Percentiles rank a stretch among this genome's conserved stretches.
Evolutionary conservation across 2,888 invertebrate genomes (phyloP).

Genomic region (Arrhopalites spinosus): DNA sequence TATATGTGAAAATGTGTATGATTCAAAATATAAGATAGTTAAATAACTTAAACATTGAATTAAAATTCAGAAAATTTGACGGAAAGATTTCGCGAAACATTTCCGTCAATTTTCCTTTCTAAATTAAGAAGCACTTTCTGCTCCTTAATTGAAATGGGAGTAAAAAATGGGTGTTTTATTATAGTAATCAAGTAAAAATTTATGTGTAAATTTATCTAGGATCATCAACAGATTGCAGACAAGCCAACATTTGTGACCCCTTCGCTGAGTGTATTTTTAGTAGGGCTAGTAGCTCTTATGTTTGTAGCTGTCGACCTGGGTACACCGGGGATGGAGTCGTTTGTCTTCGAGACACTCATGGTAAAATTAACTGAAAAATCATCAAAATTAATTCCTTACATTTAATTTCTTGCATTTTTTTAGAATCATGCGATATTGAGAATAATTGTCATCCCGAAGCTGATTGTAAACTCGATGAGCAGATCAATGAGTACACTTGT

Average conservation of each 20-base stretch:
- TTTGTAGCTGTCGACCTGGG: constrained; percentile 79
- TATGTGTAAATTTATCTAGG: constrained; percentile 9
- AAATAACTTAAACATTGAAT: no score
- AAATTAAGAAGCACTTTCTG: no score
- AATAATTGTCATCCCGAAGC: constrained; percentile 82
- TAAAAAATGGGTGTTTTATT: not conserved
- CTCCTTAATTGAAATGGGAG: no score
- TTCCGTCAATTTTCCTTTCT: no score
- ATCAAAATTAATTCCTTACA: no score
- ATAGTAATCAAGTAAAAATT: not conserved
- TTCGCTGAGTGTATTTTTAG: constrained; percentile 74
- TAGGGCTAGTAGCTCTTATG: constrained; percentile 65
- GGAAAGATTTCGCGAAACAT: no score
- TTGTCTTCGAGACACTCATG: constrained; percentile 63
- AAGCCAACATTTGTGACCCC: constrained; percentile 65
- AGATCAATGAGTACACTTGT: constrained; percentile 61
- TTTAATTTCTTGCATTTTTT: no score
- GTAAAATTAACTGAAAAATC: no score
- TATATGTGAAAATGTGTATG: no score
- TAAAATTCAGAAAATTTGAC: no score
- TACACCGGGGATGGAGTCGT: constrained; percentile 81
- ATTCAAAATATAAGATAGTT: no score
- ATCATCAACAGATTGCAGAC: constrained; percentile 34
- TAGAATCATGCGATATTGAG: constrained; percentile 68
- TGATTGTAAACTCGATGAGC: constrained; percentile 64